Evolutionary conservation across 2,797 vertebrate species (phyloP).

Genomic region (Acanthurus leucopareius): DNA sequence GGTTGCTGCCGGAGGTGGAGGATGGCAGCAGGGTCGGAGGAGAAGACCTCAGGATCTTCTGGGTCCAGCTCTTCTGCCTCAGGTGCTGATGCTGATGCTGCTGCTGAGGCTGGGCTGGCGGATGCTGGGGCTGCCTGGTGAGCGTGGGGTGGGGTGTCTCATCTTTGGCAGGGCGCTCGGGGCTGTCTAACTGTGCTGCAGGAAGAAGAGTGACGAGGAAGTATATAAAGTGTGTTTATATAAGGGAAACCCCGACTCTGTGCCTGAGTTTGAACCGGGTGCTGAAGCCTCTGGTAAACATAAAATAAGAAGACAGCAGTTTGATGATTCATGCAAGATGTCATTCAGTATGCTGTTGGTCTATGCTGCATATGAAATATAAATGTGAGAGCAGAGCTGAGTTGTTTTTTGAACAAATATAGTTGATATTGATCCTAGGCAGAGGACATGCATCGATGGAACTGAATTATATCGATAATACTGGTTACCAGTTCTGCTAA

Average conservation of each 20-base stretch:
- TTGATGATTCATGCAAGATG: constrained; percentile 69
- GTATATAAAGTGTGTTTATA: constrained; percentile 26
- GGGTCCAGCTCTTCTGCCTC: constrained; percentile 94
- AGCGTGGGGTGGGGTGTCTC: constrained; percentile 78
- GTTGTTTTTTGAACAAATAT: constrained; percentile 44
- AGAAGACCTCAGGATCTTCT: constrained; percentile 88
- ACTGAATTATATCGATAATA: constrained; percentile 10
- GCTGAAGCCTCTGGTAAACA: constrained; percentile 54
- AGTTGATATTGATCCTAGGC: constrained; percentile 32
- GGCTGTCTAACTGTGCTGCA: constrained; percentile 93
- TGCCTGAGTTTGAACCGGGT: constrained; percentile 41
- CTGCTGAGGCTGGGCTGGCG: constrained; percentile 33
- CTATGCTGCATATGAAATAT: constrained; percentile 65
- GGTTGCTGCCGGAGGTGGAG: constrained; percentile 49
- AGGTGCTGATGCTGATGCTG: constrained; percentile 70
- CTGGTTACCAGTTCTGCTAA: constrained; percentile 10
- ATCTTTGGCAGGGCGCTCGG: constrained; percentile 86
- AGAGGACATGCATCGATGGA: constrained; percentile 6
- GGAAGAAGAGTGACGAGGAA: constrained; percentile 31
- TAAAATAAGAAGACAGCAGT: constrained; percentile 48
- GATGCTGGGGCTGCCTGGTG: constrained; percentile 72
- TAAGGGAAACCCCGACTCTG: constrained; percentile 16
- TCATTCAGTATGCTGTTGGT: constrained; percentile 60
- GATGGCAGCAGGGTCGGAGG: constrained; percentile 53
- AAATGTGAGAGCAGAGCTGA: constrained; percentile 52